Base-by-base conservation (phyloP, 2,113 vertebrate genomes). In the Microcebus griseorufus region DNA sequence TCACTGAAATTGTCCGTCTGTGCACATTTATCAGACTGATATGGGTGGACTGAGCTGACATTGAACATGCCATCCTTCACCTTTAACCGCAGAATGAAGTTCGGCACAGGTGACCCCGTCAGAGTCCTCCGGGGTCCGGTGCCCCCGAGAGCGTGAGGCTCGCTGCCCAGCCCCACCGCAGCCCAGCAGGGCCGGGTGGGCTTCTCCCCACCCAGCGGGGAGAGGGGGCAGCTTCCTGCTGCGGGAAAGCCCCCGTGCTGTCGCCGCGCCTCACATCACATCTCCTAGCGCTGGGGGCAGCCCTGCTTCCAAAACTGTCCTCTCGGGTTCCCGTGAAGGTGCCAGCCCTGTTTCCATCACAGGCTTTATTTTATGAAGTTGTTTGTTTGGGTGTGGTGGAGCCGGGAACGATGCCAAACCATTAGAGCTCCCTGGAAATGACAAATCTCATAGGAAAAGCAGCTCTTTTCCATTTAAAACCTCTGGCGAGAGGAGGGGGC, bases 301-400 rank as follows among this genome's bases (percentile, higher is more conserved):
- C 55, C 80, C 62, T 60, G 42, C 27, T 79, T 53, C 75, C 65
- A 82, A 10, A 78, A 48, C 0, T 29, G 20, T 85, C 53, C 70
- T 53, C 34, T 14, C 12, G 0, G 29, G 32, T 5, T 10, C 81
- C 13, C 2, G 0, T 2, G 9, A 65, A 87, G 67, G 84, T 67
- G 45, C n/a, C n/a, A 34, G 64, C 64, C 39, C 42, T 34, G 25
- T 55, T 76, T 67, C 58, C 48, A 18, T 45, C 42, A 37, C 0
- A 18, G 82, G 65, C 55, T 37, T 23, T 37, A 34, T 13, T 22
- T 39, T 34, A 27, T 11, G 20, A 80, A 88, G n/a, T 53, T 82
- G 79, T 69, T 92, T 91, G 86, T 75, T 90, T 91, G 86, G 96
- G 81, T 93, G 70, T 80, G 85, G 58, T 60, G 32, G 69, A 42